Evolutionary conservation across 2,888 invertebrate species (phyloP).

Genomic region (Hoplodrina blanda): DNA sequence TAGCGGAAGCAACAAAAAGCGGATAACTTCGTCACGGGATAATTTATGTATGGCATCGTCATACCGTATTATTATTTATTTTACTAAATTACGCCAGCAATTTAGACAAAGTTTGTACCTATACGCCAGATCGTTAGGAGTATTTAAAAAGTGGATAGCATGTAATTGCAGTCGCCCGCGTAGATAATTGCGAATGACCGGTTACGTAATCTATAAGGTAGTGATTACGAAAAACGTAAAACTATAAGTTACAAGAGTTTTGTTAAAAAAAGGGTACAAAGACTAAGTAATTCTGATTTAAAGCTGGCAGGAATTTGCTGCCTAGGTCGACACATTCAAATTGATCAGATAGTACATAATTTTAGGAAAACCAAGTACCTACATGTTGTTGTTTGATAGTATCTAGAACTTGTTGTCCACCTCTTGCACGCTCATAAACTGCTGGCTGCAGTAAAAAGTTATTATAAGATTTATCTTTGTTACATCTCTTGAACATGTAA

Average conservation of each 20-base stretch:
- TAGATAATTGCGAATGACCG: constrained; percentile 54
- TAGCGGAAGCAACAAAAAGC: background rate
- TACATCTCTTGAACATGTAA: constrained; percentile 44
- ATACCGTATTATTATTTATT: background rate
- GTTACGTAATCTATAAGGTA: constrained; percentile 51
- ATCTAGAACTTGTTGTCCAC: constrained; percentile 65
- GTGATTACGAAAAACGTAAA: constrained; percentile 28
- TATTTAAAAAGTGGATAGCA: constrained; percentile 52
- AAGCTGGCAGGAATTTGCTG: background rate
- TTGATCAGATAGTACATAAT: constrained; percentile 50
- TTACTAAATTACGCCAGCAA: background rate
- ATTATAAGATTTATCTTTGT: constrained; percentile 51
- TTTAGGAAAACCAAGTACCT: constrained; percentile 38
- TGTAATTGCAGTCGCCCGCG: constrained; percentile 52
- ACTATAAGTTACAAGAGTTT: background rate
- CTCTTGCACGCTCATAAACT: constrained; percentile 38
- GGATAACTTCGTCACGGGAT: background rate
- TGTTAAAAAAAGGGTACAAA: too few species aligned
- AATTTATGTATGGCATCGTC: background rate
- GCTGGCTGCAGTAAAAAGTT: constrained; percentile 47
- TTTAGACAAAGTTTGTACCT: constrained; percentile 8
- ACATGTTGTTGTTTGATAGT: constrained; percentile 55
- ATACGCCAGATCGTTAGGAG: constrained; percentile 29
- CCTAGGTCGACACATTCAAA: constrained; percentile 1
- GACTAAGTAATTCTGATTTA: background rate